Evolutionary conservation across 2,888 invertebrate species (phyloP).

Genomic region (Trachelus iudaicus): DNA sequence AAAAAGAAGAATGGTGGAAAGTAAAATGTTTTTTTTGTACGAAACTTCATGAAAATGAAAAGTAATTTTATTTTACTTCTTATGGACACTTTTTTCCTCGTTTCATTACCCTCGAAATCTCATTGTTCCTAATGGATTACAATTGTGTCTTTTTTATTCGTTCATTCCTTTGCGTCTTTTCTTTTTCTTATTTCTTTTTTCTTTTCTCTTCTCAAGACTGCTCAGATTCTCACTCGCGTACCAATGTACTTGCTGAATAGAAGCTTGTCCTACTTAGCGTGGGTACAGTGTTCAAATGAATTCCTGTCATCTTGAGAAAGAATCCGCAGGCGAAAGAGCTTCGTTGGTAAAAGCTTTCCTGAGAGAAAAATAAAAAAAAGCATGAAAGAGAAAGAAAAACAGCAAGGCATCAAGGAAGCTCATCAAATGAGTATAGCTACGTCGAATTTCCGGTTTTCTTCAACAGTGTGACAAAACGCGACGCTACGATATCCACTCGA

Average conservation of each 20-base stretch:
- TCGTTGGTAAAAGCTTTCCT: neutral
- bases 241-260: slow-evolving; percentile 17
- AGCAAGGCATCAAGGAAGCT: neutral
- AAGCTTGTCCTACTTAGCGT: slow-evolving; percentile 32
- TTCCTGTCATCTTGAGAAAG: neutral
- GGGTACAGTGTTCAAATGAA: neutral
- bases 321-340: neutral
- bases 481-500: neutral
- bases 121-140: slow-evolving; percentile 6
- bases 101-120: slow-evolving; percentile 11
- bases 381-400: neutral
- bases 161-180: slow-evolving; percentile 9
- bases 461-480: neutral
- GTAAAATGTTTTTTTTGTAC: neutral
- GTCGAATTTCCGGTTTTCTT: neutral
- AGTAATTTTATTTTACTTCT: neutral
- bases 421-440: neutral
- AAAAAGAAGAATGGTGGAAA: neutral
- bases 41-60: neutral
- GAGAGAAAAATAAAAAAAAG: neutral
- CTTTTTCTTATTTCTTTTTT: slow-evolving; percentile 4
- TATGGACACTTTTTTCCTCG: slow-evolving; percentile 12
- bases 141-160: slow-evolving; percentile 5
- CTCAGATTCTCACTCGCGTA: neutral
- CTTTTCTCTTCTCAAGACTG: slow-evolving; percentile 8